phyloP scores from a whole-genome alignment of 2,888 invertebrate genomes.

The Diloba caeruleocephala region DNA sequence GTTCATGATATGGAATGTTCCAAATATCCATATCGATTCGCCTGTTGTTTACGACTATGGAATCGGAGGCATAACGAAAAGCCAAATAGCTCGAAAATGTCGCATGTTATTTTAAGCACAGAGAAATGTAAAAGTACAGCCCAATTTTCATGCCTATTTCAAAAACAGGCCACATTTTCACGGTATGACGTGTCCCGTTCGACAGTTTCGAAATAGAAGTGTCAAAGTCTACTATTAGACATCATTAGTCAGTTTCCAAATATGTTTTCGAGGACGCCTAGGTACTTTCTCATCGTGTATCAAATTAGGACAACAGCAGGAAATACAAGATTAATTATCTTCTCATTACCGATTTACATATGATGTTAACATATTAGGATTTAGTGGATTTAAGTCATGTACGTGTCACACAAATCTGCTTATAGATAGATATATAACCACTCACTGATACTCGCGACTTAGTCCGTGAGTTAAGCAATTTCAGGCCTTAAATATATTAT shows the following conservation, averaged over 20 bases:
- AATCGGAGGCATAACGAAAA: slow-evolving; percentile 34
- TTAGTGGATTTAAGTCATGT: slow-evolving; percentile 5
- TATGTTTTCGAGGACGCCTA: slow-evolving; percentile 68
- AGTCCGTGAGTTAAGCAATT: too few species aligned
- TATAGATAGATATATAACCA: too few species aligned
- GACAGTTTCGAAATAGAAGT: slow-evolving; percentile 49
- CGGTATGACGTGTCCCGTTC: slow-evolving; percentile 22
- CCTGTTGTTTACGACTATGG: slow-evolving; percentile 56
- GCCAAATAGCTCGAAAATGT: slow-evolving; percentile 39
- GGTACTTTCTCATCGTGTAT: slow-evolving; percentile 64
- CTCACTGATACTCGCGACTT: too few species aligned
- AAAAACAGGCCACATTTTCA: slow-evolving; percentile 30
- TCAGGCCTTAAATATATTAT: too few species aligned
- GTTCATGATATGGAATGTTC: slow-evolving; percentile 59
- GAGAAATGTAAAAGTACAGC: slow-evolving; percentile 37
- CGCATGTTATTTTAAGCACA: slow-evolving; percentile 37
- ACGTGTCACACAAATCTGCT: not conserved
- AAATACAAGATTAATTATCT: slow-evolving; percentile 67
- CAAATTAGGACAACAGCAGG: slow-evolving; percentile 66
- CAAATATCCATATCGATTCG: slow-evolving; percentile 60
- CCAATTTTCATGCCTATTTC: slow-evolving; percentile 31
- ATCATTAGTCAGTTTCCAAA: slow-evolving; percentile 67
- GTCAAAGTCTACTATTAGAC: slow-evolving; percentile 55
- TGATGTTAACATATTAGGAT: slow-evolving; percentile 38
- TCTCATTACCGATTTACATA: slow-evolving; percentile 34